phyloP scores from a whole-genome alignment of 2,797 vertebrate genomes.

The Hapalemur alaotrensis region DNA sequence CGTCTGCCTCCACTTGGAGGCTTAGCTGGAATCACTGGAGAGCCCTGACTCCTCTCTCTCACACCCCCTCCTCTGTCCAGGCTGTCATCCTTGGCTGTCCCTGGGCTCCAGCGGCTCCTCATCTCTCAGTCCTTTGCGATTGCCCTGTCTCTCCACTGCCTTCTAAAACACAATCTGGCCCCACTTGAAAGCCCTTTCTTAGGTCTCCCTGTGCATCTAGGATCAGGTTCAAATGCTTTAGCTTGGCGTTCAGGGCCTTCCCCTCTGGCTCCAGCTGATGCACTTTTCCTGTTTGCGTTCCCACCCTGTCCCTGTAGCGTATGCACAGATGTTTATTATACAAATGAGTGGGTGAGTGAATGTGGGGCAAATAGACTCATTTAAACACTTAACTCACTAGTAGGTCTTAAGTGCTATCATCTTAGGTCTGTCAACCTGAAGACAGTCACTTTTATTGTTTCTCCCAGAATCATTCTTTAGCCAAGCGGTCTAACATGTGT shows the following conservation, averaged over 20 bases:
- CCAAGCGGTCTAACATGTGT: background rate
- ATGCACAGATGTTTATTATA: background rate
- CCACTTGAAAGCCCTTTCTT: background rate
- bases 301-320: background rate
- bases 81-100: background rate
- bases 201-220: background rate
- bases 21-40: background rate
- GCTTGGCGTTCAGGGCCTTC: background rate
- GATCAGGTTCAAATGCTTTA: background rate
- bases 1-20: background rate
- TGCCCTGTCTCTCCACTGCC: background rate
- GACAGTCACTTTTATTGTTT: background rate
- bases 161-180: background rate
- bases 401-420: background rate
- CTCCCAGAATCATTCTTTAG: background rate
- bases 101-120: background rate
- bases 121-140: background rate
- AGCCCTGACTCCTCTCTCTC: background rate
- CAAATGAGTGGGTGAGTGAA: background rate
- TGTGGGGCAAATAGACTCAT: background rate
- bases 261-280: background rate
- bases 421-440: background rate
- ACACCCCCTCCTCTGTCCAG: background rate
- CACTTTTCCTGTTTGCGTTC: background rate
- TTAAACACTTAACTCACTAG: background rate